Percentiles rank a stretch among this genome's conserved stretches.
Evolutionary conservation across 2,113 vertebrate species (phyloP).

Genomic region (Axis porcinus): DNA sequence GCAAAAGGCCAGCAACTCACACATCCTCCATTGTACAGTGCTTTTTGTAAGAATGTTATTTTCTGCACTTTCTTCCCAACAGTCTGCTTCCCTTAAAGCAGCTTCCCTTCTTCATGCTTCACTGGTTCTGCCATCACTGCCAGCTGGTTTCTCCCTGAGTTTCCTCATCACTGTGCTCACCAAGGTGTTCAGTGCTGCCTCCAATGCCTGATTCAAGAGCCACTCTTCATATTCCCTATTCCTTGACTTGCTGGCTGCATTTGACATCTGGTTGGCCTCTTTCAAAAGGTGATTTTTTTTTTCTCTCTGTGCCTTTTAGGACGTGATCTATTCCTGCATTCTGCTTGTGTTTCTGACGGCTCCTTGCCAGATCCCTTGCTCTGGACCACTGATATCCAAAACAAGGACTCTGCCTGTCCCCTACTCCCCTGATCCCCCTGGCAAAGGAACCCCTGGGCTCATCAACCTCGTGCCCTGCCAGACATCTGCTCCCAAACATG

Average conservation of each 20-base stretch:
- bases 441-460: rapidly evolving
- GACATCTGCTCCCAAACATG: rapidly evolving
- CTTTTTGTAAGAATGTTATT: background rate
- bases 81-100: background rate
- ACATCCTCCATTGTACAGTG: background rate
- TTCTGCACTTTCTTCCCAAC: background rate
- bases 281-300: background rate
- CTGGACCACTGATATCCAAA: background rate
- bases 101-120: background rate
- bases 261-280: background rate
- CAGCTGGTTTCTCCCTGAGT: rapidly evolving
- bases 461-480: background rate
- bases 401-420: background rate
- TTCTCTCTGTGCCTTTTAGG: background rate
- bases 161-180: background rate
- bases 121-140: background rate
- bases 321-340: background rate
- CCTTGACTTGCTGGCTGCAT: background rate
- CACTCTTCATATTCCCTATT: background rate
- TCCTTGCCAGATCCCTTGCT: background rate
- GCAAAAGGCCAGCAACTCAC: background rate
- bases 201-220: too few species aligned
- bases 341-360: background rate
- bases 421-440: background rate
- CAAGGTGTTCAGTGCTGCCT: background rate